Conservation (phyloP, 2,113 vertebrate species). For the Proterorhinus semilunaris region DNA sequence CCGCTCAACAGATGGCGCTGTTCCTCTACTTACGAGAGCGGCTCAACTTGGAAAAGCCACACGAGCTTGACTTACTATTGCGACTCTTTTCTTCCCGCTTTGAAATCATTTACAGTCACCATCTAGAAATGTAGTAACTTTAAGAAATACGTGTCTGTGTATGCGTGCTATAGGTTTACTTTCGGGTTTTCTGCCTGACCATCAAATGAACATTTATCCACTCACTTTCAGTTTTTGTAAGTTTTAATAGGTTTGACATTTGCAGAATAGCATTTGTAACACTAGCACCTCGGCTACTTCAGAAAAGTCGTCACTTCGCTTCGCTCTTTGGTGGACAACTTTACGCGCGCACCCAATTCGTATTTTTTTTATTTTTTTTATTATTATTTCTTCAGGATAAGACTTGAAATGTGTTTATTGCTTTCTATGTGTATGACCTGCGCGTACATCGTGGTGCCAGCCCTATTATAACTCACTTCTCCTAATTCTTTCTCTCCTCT, state of each 20-base stretch:
- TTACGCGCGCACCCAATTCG: not conserved
- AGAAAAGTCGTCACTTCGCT: too few relatives aligned
- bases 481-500: not conserved
- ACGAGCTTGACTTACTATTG: slow-evolving; percentile 18
- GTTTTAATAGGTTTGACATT: too few relatives aligned
- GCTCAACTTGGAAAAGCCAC: not conserved
- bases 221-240: too few relatives aligned
- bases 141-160: not conserved
- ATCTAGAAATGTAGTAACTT: not conserved
- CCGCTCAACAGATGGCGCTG: slow-evolving; percentile 32
- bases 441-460: not conserved
- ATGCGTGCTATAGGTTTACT: not conserved
- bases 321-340: too few relatives aligned
- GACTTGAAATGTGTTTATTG: too few relatives aligned
- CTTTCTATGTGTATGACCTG: not conserved
- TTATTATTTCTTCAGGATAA: too few relatives aligned
- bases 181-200: too few relatives aligned
- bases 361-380: too few relatives aligned
- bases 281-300: too few relatives aligned
- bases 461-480: not conserved
- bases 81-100: not conserved
- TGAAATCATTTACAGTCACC: not conserved
- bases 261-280: too few relatives aligned
- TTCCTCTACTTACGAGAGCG: slow-evolving; percentile 9
- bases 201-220: too few relatives aligned